Evolutionary conservation across 2,888 invertebrate genomes (phyloP), one percentile per base, ranked within the genome.

Genomic region (Hesperia comma): DNA sequence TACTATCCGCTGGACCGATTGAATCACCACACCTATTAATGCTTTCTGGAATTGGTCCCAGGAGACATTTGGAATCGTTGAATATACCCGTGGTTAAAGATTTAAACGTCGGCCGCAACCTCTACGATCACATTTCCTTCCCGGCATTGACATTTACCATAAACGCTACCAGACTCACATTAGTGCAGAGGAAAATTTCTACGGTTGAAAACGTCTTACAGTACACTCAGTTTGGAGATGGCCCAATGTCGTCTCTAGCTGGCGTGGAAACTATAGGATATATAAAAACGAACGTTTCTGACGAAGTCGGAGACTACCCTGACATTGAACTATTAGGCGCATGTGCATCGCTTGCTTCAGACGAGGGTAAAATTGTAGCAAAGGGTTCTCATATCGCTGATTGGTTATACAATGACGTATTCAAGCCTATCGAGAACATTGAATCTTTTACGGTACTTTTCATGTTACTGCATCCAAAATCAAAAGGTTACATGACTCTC

Each of bases 21-120:
- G 96, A 96, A 83, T 95, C 96, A 0, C 96, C 97, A 0, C 97
- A 98, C 82, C 80, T 98, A 12, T 76, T 95, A 17, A 94, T 95
- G 94, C 83, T 95, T 1, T 94, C 95, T 0, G 95, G 95, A 0
- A 83, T 96, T 12, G 96, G 96, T 0, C 95, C 96, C 0, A 91
- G 83, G 74, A 83, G 93, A 4, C 95, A 95, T 71, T 80, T 95
- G 61, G 77, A 93, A 69, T 84, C 93, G 2, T 78, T 94, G 1
- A 92, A 91, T 17, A 95, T 96, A 69, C 89, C 94, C 0, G 92
- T 95, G 0, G 82, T 96, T 51, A 84, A 94, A 72, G 93, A 96
- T 77, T 86, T 95, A 10, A 93, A 92, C 71, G 96, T 96, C 0
- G 96, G 96, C 3, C 85, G 94, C 78, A 94, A 94, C 53, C 84